Evolutionary conservation across 2,797 vertebrate genomes (phyloP), one percentile per base, ranked within the genome.

Genomic region (Pseudotriccus pelzelni): DNA sequence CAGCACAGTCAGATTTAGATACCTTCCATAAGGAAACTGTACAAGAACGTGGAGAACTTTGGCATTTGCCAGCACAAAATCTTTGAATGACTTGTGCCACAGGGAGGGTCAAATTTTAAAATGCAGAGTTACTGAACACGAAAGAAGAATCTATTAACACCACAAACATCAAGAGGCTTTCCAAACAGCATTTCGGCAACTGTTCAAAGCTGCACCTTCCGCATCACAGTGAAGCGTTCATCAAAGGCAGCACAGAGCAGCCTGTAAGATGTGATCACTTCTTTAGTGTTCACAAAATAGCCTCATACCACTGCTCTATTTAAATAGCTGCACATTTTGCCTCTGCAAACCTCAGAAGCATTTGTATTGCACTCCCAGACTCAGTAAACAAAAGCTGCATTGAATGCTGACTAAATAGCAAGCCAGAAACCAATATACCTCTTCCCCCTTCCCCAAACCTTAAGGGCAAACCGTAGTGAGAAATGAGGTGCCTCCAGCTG

Each of bases 101-200:
- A 32, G 7, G 8, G 44, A 69, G 75, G 87, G 89, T 87, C 92
- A 75, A 6, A 32, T 74, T 95, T 93, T 49, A 85, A 89, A 87
- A 93, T 47, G 32, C 84, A 62, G 63, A 81, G 78, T 60, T 87
- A 58, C 52, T 0, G 2, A 89, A 58, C 62, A 55, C 2, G 3
- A 77, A 72, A 58, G 49, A 73, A 92, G 90, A 93, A 77, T 87
- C 78, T 41, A 75, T 95, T 83, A 91, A 92, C 58, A 64, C 47
- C 16, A 55, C 28, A 89, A 87, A 87, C 75, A 87, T 72, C 81
- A 77, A 89, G 90, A 87, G 36, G 30, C 27, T 92, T 92, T 58
- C 81, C 81, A 90, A 84, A 77, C 7, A 5, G 32, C 47, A 34
- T 63, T 90, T 64, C 49, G 3, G 72, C 72, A 70, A 58, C 50